Conservation (phyloP, 2,113 vertebrate genomes). For the Martes martes region DNA sequence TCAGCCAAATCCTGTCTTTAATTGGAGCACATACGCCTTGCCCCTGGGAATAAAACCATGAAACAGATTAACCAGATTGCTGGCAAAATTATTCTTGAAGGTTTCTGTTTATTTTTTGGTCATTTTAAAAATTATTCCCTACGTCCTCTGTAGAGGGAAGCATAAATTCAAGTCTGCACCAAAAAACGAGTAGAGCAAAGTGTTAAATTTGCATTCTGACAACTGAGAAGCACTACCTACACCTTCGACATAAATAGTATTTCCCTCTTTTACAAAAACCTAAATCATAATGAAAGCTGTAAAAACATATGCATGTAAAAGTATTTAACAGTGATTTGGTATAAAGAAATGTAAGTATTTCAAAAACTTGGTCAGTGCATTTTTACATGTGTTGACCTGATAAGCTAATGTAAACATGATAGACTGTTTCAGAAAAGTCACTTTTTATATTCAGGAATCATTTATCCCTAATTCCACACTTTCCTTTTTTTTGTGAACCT, state of each 20-base stretch:
- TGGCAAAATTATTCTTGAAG: constrained; percentile 41
- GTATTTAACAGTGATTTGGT: neutral
- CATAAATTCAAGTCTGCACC: neutral
- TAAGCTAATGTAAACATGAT: neutral
- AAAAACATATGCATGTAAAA: neutral
- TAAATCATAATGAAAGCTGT: neutral
- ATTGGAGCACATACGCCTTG: constrained; percentile 25
- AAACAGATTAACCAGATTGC: constrained; percentile 47
- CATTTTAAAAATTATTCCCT: constrained; percentile 5
- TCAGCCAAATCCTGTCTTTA: constrained; percentile 31
- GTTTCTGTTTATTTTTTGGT: constrained; percentile 25
- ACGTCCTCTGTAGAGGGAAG: neutral
- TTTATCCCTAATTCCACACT: neutral
- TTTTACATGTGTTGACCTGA: neutral
- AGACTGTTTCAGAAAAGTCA: neutral
- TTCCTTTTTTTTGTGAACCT: neutral
- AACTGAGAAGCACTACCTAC: neutral
- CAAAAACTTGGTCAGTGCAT: neutral
- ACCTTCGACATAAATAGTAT: neutral
- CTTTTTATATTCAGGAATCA: neutral
- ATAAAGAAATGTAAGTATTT: neutral
- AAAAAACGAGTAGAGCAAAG: neutral
- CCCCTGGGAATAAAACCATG: constrained; percentile 13
- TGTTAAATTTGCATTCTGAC: constrained; percentile 9
- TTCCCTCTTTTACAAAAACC: neutral